A percentile compares a stretch with the other conserved stretches of the same genome.
These are phyloP conservation scores for Picathartes gymnocephalus DNA, from an alignment of 2,113 vertebrate genomes.

Conservation along the genomic window DNA sequence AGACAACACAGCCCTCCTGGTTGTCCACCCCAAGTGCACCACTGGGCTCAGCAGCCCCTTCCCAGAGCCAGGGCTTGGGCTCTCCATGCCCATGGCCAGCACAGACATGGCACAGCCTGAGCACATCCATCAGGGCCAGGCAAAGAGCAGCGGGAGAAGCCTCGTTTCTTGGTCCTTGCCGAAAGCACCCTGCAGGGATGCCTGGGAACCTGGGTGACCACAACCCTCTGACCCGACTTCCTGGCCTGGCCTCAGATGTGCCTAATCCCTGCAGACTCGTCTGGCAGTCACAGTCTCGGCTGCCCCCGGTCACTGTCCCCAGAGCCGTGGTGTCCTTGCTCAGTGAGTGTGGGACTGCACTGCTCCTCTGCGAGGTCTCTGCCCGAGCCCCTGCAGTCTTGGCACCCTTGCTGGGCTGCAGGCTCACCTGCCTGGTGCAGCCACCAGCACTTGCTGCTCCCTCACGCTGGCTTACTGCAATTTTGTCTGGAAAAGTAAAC, in stretches of 20 bases:
- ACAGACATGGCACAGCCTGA: background rate
- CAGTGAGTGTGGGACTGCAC: fast-evolving
- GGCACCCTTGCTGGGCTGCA: fast-evolving
- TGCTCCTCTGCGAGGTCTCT: background rate
- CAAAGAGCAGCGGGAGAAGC: background rate
- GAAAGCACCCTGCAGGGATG: background rate
- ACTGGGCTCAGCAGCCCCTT: background rate
- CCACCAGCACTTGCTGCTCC: background rate
- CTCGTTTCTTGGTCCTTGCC: background rate
- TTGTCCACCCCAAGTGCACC: fast-evolving
- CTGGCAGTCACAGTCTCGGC: fast-evolving
- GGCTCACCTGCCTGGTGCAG: background rate
- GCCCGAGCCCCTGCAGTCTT: background rate
- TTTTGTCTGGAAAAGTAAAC: background rate
- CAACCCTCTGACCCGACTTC: background rate
- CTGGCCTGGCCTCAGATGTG: background rate
- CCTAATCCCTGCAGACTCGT: background rate
- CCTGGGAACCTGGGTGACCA: background rate
- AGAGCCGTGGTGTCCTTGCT: background rate
- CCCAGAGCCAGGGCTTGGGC: background rate
- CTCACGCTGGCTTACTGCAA: background rate
- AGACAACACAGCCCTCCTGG: background rate
- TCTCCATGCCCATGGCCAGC: background rate
- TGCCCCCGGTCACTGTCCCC: background rate
- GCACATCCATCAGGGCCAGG: background rate